phyloP scores from a whole-genome alignment of 2,113 vertebrate species.

The Ia io region DNA sequence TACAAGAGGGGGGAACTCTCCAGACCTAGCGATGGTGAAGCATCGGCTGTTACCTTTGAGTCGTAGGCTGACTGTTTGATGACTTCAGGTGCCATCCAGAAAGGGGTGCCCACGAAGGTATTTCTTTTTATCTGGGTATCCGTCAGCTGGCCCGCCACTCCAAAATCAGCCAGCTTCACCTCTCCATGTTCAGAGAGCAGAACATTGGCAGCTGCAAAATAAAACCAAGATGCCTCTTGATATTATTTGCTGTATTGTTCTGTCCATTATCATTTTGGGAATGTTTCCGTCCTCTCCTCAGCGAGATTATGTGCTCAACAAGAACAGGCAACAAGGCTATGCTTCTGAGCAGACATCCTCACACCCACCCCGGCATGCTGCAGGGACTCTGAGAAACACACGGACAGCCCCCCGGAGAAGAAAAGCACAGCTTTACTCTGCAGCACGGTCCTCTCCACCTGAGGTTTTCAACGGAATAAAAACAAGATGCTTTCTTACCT shows the following conservation, averaged over 20 bases:
- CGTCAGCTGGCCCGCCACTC: conserved; percentile 96
- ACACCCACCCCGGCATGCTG: accelerated
- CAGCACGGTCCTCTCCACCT: neutral
- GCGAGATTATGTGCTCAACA: accelerated
- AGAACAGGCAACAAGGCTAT: neutral
- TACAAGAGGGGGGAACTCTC: accelerated
- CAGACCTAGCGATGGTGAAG: accelerated
- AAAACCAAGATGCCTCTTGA: neutral
- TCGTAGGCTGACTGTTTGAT: conserved; percentile 98
- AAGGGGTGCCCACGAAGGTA: conserved; percentile 97
- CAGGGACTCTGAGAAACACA: accelerated
- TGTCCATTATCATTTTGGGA: accelerated
- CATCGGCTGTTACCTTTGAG: conserved; percentile 88
- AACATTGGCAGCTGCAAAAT: conserved; percentile 93
- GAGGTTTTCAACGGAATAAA: neutral
- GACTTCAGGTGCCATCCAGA: conserved; percentile 99
- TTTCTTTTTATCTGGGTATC: conserved; percentile 98
- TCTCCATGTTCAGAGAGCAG: conserved; percentile 96
- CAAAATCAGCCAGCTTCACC: conserved; percentile 97
- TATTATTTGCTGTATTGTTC: accelerated
- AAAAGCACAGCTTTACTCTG: neutral
- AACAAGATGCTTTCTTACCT: conserved; percentile 81
- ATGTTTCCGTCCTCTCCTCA: accelerated
- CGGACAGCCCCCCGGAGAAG: neutral
- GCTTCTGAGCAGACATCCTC: neutral